These are phyloP conservation scores for Chrysopilus asiliformis DNA, from an alignment of 2,888 invertebrate species.

Conservation along the genomic window DNA sequence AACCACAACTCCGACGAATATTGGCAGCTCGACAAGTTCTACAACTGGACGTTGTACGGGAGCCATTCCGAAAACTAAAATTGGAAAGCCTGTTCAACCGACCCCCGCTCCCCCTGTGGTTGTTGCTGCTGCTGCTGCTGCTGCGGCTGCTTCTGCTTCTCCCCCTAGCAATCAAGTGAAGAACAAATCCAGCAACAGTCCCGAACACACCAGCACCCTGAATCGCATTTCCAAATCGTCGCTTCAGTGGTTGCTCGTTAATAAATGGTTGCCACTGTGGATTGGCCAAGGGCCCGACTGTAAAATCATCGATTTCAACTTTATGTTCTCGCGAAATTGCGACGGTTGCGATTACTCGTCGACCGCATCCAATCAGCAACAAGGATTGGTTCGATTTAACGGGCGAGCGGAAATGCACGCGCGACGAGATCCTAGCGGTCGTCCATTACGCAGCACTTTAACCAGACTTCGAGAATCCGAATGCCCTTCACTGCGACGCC, in stretches of 20 bases:
- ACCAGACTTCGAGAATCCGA: constrained; percentile 27
- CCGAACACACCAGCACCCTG: constrained; percentile 26
- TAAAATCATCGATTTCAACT: constrained; percentile 39
- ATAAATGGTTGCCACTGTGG: constrained; percentile 52
- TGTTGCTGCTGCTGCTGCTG: constrained; percentile 23
- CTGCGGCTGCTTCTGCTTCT: constrained; percentile 19
- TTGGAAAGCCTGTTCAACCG: neutral
- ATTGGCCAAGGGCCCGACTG: constrained; percentile 42
- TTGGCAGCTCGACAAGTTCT: neutral
- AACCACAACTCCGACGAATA: neutral
- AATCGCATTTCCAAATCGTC: constrained; percentile 47
- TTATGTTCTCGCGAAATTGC: constrained; percentile 37
- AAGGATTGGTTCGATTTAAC: constrained; percentile 33
- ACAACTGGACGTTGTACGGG: constrained; percentile 12
- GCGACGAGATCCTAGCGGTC: constrained; percentile 20
- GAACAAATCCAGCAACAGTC: constrained; percentile 13
- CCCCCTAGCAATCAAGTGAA: too few relatives aligned
- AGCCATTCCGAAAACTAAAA: constrained; percentile 14
- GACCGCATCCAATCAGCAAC: constrained; percentile 25
- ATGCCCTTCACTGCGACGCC: constrained; percentile 11
- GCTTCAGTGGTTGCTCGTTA: constrained; percentile 51
- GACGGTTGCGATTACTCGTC: constrained; percentile 28
- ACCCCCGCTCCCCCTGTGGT: neutral
- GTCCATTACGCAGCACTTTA: constrained; percentile 29
- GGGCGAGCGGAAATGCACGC: constrained; percentile 25